phyloP scores from a whole-genome alignment of 2,888 invertebrate species.

The Nephrotoma guestfalica region DNA sequence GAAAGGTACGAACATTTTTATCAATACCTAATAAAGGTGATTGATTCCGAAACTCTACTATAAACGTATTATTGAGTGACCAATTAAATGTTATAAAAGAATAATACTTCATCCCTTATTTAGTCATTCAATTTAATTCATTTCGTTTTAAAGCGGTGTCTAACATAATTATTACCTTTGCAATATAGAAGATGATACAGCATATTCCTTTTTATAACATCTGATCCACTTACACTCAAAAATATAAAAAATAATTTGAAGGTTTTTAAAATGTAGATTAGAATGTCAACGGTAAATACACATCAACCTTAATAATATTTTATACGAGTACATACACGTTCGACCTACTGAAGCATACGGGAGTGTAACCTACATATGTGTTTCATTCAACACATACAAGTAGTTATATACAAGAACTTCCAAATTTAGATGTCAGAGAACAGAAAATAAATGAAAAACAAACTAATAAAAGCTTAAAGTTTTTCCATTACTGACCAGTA shows the following conservation, averaged over 20 bases:
- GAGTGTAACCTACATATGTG: neutral
- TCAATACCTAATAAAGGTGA: neutral
- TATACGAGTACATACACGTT: neutral
- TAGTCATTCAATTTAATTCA: neutral
- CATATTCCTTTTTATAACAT: neutral
- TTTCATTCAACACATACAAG: neutral
- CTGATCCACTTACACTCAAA: neutral
- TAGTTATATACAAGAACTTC: neutral
- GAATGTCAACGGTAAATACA: neutral
- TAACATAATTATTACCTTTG: neutral
- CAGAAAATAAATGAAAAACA: neutral
- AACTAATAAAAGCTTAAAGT: neutral
- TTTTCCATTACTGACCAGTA: neutral
- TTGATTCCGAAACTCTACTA: neutral
- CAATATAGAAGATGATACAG: neutral
- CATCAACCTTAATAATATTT: neutral
- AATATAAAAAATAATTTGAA: neutral
- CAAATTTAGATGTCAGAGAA: neutral
- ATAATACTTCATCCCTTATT: neutral
- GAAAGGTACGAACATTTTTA: neutral
- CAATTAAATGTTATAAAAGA: neutral
- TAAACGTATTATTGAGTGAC: neutral
- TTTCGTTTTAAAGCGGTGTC: neutral
- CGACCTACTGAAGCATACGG: neutral
- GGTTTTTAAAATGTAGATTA: neutral